phyloP scores from a whole-genome alignment of 2,797 vertebrate species.

The Avahi laniger region DNA sequence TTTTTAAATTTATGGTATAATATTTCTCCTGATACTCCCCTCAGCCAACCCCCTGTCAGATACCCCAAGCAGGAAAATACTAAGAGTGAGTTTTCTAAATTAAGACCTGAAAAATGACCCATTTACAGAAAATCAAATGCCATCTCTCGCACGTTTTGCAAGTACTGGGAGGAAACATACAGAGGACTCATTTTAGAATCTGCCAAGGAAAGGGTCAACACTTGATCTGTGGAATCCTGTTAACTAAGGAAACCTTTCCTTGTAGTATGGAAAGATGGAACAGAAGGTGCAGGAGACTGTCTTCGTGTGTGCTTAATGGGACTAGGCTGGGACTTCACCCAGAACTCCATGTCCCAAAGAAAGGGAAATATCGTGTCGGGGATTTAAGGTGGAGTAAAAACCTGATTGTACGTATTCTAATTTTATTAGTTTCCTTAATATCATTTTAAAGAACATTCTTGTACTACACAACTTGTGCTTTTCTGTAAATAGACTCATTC shows the following conservation, averaged over 20 bases:
- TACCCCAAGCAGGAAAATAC: conserved; percentile 39
- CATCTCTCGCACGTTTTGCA: background rate
- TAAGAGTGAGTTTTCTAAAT: conserved; percentile 64
- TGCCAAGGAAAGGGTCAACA: background rate
- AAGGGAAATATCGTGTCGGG: background rate
- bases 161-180: background rate
- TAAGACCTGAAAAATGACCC: conserved; percentile 55
- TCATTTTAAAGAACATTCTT: conserved; percentile 20
- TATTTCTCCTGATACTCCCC: conserved; percentile 26
- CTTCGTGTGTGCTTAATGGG: background rate
- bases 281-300: background rate
- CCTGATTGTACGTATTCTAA: background rate
- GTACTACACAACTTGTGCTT: background rate
- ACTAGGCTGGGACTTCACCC: background rate
- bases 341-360: background rate
- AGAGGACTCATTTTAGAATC: background rate
- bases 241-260: background rate
- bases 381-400: background rate
- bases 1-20: conserved; percentile 55
- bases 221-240: background rate
- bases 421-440: conserved; percentile 30
- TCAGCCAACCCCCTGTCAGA: background rate
- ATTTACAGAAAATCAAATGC: conserved; percentile 54
- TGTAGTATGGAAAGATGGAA: background rate
- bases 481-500: background rate